Base-by-base conservation (phyloP, 2,113 vertebrate species). In the Grallaria varia region DNA sequence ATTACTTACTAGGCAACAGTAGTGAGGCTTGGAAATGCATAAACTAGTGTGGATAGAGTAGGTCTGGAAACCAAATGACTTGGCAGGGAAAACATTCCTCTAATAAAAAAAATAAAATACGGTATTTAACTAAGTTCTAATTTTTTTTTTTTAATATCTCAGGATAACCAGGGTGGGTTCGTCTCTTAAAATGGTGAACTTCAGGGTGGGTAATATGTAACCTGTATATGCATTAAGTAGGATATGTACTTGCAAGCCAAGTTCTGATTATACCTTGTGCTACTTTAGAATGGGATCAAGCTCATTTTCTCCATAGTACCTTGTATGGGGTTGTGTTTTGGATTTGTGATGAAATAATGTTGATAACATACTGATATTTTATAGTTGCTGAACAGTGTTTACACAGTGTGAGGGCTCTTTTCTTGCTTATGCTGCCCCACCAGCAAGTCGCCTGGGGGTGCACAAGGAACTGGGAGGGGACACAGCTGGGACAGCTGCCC, bases 391-490 rank as follows among this genome's bases (percentile, higher is more conserved):
- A 87, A n/a, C 4, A n/a, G 28, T 16, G 3, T 45, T 87, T 28
- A 42, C 0, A 1, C 30, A 22, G 47, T 52, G 19, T 4, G 6
- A 12, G 13, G 6, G 18, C 23, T n/a, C 13, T 91, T 69, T 74
- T 74, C 55, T 85, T 85, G 47, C 18, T 62, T 6, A 1, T 1
- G 23, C 11, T 74, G 17, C 7, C 10, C 18, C 6, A 11, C 17
- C 37, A 78, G n/a, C 0, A 0, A 19, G 8, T 62, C 1, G 1
- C 12, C 45, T 75, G 31, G 21, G 20, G 3, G 2, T 53, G 28
- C 45, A 14, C 14, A 49, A 35, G 35, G 6, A n/a, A 31, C 6
- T 27, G 44, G 35, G 68, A 85, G 37, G 37, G 55, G 8, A 47
- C 18, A 16, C 14, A 27, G 30, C 39, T 7, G 14, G 44, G 37